A percentile compares a stretch with the other conserved stretches of the same genome.
These are phyloP conservation scores for Eupsilia transversa DNA, from an alignment of 2,888 invertebrate genomes.

Conservation along the genomic window DNA sequence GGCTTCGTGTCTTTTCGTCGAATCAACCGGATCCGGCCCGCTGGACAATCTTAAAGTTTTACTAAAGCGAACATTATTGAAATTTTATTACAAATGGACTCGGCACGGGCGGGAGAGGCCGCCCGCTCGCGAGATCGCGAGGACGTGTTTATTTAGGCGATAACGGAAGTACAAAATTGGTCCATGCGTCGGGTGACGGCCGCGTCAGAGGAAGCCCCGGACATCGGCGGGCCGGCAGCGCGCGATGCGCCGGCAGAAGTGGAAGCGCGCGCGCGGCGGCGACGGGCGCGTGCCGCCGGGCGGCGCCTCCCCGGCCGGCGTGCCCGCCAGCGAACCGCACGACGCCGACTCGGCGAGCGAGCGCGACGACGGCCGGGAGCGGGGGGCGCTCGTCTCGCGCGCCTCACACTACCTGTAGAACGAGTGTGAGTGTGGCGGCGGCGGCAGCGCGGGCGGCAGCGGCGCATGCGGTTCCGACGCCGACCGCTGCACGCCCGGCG, in stretches of 20 bases:
- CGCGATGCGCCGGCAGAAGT: constrained; percentile 86
- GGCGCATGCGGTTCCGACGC: constrained; percentile 92
- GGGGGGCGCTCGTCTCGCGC: constrained; percentile 87
- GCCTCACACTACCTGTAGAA: constrained; percentile 90
- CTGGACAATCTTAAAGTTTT: constrained; percentile 77
- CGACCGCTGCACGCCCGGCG: constrained; percentile 91
- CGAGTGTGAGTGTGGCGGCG: constrained; percentile 89
- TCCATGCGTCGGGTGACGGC: constrained; percentile 82
- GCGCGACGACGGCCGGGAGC: constrained; percentile 86
- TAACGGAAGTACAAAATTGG: constrained; percentile 88
- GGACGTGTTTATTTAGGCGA: constrained; percentile 85
- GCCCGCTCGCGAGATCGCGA: constrained; percentile 80
- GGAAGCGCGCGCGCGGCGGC: constrained; percentile 81
- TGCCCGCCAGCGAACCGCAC: constrained; percentile 84
- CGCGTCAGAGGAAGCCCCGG: constrained; percentile 85
- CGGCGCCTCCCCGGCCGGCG: constrained; percentile 67
- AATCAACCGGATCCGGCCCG: constrained; percentile 72
- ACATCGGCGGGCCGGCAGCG: constrained; percentile 82
- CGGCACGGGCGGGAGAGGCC: constrained; percentile 75
- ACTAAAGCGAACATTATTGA: constrained; percentile 78
- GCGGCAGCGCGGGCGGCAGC: constrained; percentile 86
- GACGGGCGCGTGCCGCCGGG: constrained; percentile 72
- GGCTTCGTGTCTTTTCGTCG: constrained; percentile 71
- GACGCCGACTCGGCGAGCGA: constrained; percentile 89
- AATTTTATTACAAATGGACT: constrained; percentile 84